Percentiles rank a stretch among this genome's conserved stretches.
phyloP scores from a whole-genome alignment of 2,888 invertebrate genomes.

The Neocrepidodera transversa region DNA sequence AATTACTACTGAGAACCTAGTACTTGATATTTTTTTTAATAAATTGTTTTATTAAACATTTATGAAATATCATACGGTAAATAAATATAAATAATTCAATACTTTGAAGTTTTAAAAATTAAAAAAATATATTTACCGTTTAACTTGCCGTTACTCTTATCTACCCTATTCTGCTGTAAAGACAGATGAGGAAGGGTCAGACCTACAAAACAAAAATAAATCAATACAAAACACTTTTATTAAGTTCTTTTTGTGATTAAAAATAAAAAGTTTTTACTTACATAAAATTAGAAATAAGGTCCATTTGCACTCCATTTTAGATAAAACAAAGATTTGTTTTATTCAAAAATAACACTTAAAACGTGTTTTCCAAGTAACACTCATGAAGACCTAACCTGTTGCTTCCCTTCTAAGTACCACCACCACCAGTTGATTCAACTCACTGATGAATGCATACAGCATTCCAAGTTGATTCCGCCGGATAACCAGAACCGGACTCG shows the following conservation, averaged over 20 bases:
- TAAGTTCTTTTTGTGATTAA: no score
- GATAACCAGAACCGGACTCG: slow-evolving; percentile 12
- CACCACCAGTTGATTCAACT: slow-evolving; percentile 1
- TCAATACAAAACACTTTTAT: background rate
- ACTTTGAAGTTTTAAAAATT: background rate
- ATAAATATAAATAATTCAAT: slow-evolving; percentile 16
- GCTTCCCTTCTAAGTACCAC: slow-evolving; percentile 13
- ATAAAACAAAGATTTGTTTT: background rate
- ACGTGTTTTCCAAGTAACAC: background rate
- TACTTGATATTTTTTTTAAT: no score
- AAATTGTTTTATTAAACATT: no score
- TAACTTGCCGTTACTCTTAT: slow-evolving; percentile 17
- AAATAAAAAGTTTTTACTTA: slow-evolving; percentile 13
- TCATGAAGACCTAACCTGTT: slow-evolving; percentile 9
- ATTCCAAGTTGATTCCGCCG: slow-evolving; percentile 21
- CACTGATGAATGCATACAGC: slow-evolving; percentile 22
- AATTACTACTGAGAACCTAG: no score
- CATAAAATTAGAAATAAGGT: slow-evolving; percentile 7
- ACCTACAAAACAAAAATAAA: slow-evolving; percentile 23
- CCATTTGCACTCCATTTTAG: slow-evolving; percentile 11
- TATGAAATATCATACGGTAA: no score
- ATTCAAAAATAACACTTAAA: slow-evolving; percentile 15
- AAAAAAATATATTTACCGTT: slow-evolving; percentile 18
- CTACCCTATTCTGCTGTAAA: slow-evolving; percentile 21
- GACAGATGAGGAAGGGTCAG: slow-evolving; percentile 18